Conservation (phyloP, 2,113 vertebrate species). For the Ochotona curzoniae region DNA sequence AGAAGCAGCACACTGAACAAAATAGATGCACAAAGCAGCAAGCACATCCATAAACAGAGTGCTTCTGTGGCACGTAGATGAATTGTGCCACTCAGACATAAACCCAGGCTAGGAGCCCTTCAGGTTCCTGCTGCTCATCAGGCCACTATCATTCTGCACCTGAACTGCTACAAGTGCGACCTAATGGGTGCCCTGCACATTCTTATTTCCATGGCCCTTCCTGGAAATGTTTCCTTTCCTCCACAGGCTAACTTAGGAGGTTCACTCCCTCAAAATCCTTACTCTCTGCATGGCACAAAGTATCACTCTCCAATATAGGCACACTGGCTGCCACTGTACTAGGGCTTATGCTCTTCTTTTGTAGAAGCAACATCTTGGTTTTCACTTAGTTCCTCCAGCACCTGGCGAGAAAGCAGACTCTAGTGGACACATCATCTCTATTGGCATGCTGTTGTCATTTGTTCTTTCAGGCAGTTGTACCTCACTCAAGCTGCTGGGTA, state of each 20-base stretch:
- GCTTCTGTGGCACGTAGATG: background rate
- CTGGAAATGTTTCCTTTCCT: background rate
- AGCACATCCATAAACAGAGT: rapidly evolving
- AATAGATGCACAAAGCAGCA: background rate
- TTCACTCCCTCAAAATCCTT: background rate
- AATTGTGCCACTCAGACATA: background rate
- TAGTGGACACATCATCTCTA: background rate
- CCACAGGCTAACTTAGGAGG: background rate
- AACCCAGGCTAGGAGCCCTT: background rate
- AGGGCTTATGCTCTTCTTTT: background rate
- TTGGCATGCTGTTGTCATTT: conserved; percentile 33
- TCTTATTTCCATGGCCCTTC: background rate
- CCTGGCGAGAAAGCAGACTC: background rate
- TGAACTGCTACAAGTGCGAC: background rate
- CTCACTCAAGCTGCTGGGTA: conserved; percentile 78
- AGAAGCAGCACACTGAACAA: background rate
- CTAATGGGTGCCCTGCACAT: background rate
- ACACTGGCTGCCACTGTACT: background rate
- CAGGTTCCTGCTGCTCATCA: background rate
- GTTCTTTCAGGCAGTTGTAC: conserved; percentile 80
- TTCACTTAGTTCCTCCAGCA: background rate
- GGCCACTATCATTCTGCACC: background rate
- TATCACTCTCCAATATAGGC: background rate
- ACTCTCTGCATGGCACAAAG: background rate
- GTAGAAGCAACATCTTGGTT: background rate